A percentile compares a stretch with the other conserved stretches of the same genome.
phyloP scores from a whole-genome alignment of 1,140 invertebrate genomes.

The Nixonia krombeini region DNA sequence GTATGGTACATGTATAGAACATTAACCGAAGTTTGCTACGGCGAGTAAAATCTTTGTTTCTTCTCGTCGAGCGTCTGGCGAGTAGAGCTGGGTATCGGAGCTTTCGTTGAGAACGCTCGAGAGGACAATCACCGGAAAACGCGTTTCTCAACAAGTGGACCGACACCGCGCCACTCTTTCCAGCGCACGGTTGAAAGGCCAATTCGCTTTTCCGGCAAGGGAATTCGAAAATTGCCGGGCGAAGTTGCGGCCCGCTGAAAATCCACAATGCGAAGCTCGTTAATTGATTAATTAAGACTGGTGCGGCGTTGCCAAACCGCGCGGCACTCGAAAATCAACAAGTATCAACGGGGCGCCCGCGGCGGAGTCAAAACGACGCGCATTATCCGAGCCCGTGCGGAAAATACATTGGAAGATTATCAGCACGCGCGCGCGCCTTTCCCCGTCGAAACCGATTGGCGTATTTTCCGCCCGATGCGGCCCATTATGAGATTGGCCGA shows the following conservation, averaged over 20 bases:
- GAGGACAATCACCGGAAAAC: no score
- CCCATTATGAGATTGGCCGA: background rate
- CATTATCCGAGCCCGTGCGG: background rate
- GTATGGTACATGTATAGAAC: no score
- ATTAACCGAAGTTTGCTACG: no score
- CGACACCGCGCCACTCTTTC: no score
- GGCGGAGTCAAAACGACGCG: background rate
- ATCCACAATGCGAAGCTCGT: slow-evolving; percentile 3
- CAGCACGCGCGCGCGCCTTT: background rate
- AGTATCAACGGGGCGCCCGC: no score
- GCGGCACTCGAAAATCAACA: slow-evolving; percentile 7
- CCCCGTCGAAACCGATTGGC: background rate
- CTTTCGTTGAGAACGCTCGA: no score
- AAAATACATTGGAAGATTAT: slow-evolving; percentile 1
- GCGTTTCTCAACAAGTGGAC: no score
- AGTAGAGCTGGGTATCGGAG: no score
- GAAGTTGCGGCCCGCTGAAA: background rate
- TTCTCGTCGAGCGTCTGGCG: no score
- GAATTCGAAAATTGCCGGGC: background rate
- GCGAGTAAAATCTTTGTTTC: no score
- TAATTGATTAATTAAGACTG: slow-evolving; percentile 7
- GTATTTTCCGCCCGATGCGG: background rate
- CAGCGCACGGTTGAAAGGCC: no score
- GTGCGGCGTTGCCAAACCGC: background rate
- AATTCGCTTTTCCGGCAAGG: no score